Percentiles rank a stretch among this genome's conserved stretches.
phyloP scores from a whole-genome alignment of 2,113 vertebrate species.

The Pelmatolapia mariae region DNA sequence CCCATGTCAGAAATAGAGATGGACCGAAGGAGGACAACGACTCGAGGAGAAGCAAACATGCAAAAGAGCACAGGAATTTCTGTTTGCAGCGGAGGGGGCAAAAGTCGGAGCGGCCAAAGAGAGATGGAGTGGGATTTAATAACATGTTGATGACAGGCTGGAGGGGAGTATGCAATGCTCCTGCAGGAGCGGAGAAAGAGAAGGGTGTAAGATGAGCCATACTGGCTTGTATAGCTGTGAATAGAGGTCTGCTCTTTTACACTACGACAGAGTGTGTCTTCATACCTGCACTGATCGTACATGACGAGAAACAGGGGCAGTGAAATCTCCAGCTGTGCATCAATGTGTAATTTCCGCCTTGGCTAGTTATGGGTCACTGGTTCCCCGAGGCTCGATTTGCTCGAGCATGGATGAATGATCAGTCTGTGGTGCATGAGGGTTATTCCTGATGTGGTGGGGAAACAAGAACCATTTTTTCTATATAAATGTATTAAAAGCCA shows the following conservation, averaged over 20 bases:
- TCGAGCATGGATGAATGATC: not conserved
- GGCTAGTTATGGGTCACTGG: not conserved
- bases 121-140: slow-evolving; percentile 38
- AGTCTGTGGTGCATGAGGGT: not conserved
- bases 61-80: slow-evolving; percentile 35
- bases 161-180: slow-evolving; percentile 9
- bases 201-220: slow-evolving; percentile 26
- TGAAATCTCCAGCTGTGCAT: slow-evolving; percentile 31
- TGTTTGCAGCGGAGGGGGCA: not conserved
- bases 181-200: slow-evolving; percentile 1
- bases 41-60: not conserved
- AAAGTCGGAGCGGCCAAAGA: not conserved
- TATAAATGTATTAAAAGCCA: not conserved
- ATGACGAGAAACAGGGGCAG: slow-evolving; percentile 16
- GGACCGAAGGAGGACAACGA: not conserved
- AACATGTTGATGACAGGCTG: slow-evolving; percentile 63
- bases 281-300: slow-evolving; percentile 17
- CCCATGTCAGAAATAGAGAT: slow-evolving; percentile 38
- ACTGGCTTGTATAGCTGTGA: slow-evolving; percentile 5
- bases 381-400: not conserved
- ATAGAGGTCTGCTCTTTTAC: slow-evolving; percentile 4
- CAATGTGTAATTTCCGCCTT: slow-evolving; percentile 15
- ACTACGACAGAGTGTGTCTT: not conserved
- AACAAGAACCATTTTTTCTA: not conserved
- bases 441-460: not conserved